Evolutionary conservation across 2,888 invertebrate genomes (phyloP), one percentile per base, ranked within the genome.

Genomic region (Phymatocera aterrima): DNA sequence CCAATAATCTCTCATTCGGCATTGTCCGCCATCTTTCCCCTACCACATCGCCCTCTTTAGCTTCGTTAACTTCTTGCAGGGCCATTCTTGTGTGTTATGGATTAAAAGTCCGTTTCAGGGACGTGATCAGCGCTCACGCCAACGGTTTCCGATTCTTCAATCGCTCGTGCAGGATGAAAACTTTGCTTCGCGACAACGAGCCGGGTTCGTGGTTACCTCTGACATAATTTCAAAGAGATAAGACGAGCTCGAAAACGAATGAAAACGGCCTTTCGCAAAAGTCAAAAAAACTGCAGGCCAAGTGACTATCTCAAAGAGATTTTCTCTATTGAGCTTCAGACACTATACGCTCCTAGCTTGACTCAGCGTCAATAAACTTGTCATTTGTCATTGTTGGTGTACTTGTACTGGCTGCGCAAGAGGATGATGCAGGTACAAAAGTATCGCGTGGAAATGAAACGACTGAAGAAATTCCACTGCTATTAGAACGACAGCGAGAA

Each of bases 1-100:
- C 72, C 72, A 51, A 72, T 72, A 72, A 72, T 72, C 48, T 72
- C 72, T 72, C 51, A 72, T 51, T 72, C 51, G 72, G 72, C 72
- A 72, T 72, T 72, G 72, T 72, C 72, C 72, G 51, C 72, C 72
- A 51, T 72, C 51, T 72, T 34, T 43, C 51, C 48, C 48, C 34
- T 34, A 31, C 18, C 12, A 51, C 51, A 31, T 51, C 34, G 12
- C 24, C 68, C 61, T 28, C 46, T 46, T 46, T 40, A 68, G 43
- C 37, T 37, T 37, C 64, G 64, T 68, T 68, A 68, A 24, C 46
- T 68, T 21, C 68, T 8, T 40, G n/a, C n/a, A 10, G 34, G 48
- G 4, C 72, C 48, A 48, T 72, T 51, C 48, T 51, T 51, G 51
- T 34, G 51, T 72, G 48, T 34, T 12, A 5, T 6, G 72, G 51